These are phyloP conservation scores for Astropecten irregularis DNA, from an alignment of 53 echinoderm and acorn worm genomes.

Conservation along the genomic window DNA sequence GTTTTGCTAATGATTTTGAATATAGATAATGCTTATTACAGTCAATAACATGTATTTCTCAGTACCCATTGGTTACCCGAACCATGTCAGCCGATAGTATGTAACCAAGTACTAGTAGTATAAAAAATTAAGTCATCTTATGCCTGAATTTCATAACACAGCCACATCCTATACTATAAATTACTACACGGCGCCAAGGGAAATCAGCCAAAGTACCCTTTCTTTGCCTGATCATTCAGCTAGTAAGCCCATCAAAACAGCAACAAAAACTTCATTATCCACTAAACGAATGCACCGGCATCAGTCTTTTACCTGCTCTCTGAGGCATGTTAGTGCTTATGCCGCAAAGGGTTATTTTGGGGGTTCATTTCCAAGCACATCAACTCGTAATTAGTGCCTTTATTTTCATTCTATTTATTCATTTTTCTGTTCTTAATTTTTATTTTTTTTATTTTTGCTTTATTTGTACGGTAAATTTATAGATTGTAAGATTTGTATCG, in stretches of 20 bases:
- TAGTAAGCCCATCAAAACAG: slow-evolving; percentile 39
- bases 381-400: background rate
- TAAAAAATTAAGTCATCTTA: too few species aligned
- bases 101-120: too few species aligned
- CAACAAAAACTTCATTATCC: slow-evolving; percentile 57
- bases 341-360: background rate
- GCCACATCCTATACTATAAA: slow-evolving; percentile 17
- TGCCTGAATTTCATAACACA: slow-evolving; percentile 1
- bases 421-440: background rate
- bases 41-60: too few species aligned
- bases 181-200: slow-evolving; percentile 49
- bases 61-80: too few species aligned
- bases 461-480: too few species aligned
- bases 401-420: background rate
- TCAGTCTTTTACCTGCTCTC: slow-evolving; percentile 38
- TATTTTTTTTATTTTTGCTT: background rate
- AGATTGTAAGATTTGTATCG: too few species aligned
- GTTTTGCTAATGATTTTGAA: too few species aligned
- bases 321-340: background rate
- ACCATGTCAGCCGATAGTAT: slow-evolving; percentile 14
- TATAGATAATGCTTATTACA: too few species aligned
- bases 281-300: slow-evolving; percentile 44
- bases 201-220: slow-evolving; percentile 51
- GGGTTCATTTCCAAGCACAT: background rate
- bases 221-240: slow-evolving; percentile 45